Evolutionary conservation across 2,113 vertebrate species (phyloP).

Genomic region (Pomatostomus ruficeps): DNA sequence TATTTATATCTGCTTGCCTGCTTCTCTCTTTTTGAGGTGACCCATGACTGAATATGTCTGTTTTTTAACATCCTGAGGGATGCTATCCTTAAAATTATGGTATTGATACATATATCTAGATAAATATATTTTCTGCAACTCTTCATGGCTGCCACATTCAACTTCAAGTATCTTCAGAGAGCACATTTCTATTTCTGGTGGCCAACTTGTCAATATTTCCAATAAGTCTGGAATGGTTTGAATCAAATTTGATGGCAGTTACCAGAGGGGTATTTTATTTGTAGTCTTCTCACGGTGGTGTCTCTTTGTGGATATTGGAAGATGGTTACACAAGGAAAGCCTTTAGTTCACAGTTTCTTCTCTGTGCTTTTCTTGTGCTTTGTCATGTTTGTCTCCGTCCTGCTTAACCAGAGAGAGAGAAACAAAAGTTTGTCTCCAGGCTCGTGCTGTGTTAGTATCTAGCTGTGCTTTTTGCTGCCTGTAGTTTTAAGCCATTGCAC

Average conservation of each 20-base stretch:
- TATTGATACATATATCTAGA: not conserved
- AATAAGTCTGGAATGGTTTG: not conserved
- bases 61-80: not conserved
- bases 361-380: not conserved
- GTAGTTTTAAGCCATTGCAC: not conserved
- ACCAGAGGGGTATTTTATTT: not conserved
- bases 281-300: not conserved
- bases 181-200: not conserved
- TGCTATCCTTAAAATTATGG: fast-evolving
- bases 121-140: not conserved
- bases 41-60: not conserved
- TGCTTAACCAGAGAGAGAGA: not conserved
- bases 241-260: slow-evolving; percentile 23
- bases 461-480: not conserved
- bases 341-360: not conserved
- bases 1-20: not conserved
- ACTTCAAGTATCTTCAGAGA: not conserved
- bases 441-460: not conserved
- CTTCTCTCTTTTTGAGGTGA: not conserved
- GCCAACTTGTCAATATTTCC: not conserved
- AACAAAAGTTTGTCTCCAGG: not conserved
- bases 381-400: not conserved
- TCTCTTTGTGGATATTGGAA: not conserved
- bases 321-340: not conserved
- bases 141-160: not conserved